Base-by-base conservation (phyloP, 2,797 vertebrate species). In the Onychomys torridus region DNA sequence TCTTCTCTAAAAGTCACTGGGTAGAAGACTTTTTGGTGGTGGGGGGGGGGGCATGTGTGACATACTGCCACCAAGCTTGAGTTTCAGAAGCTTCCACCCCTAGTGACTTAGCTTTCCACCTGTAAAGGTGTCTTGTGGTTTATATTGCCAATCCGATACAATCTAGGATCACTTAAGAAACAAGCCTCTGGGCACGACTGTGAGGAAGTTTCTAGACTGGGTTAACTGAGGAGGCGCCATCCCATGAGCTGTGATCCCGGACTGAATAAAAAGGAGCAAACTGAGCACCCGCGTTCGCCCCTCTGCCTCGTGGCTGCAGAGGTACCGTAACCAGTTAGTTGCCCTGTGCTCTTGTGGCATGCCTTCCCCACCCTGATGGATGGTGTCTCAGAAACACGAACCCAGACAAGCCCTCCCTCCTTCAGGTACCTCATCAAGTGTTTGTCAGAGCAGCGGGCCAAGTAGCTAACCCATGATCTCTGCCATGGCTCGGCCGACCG, bases 401-500 rank as follows among this genome's bases (percentile, higher is more conserved):
- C 25, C 17, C 23, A 40, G 37, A 34, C 6, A 29, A 32, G 8
- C 4, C 37, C 37, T 59, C 4, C 37, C 37, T 59, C 10, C 1
- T 43, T 59, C n/a, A 2, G 9, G 11, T 11, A 16, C n/a, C 2
- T 57, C 49, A 55, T n/a, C 5, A 49, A 37, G 8, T 49, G 23
- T 2, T 17, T 73, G 37, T 40, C 67, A 57, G 7, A 11, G 65
- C 23, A 5, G 13, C 37, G 49, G 19, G 52, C 32, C 2, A 12
- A 59, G 32, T 21, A 14, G 40, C 37, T 29, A 75, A 67, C 40
- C 16, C 52, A 0, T 0, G 6, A 52, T 34, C 25, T 16, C 1
- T 2, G 3, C 32, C 3, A 0, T 19, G 0, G 0, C 55, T 59
- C 71, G 5, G 0, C 2, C 0, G 11, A 1, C 13, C 10, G n/a